Base-by-base conservation (phyloP, 1,140 invertebrate species). In the Calycopis cecrops region DNA sequence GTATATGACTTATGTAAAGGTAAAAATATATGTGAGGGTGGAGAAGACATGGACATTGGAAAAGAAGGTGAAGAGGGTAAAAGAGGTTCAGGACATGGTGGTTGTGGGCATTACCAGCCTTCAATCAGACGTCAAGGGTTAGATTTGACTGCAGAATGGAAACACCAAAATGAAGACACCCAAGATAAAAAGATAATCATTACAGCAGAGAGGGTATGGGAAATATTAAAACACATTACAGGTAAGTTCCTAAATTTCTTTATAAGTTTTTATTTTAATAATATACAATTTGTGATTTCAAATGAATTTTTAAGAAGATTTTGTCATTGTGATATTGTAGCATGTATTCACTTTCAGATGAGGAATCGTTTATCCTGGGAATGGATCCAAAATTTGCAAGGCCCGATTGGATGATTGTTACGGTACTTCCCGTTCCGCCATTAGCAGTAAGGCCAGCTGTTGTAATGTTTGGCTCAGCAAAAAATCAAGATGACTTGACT, bases 401-500 rank as follows among this genome's bases (percentile, higher is more conserved):
- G 49, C 99, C 99, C 10, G 98, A 99, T 90, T 99, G 98, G 98
- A 99, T 99, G 98, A 94, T 99, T 47, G 90, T 98, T 1, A 99
- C 98, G 7, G 97, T 99, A 4, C 85, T 99, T 51, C 98, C 99
- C 7, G 99, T 99, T 0, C 98, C 99, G 9, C 98, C 99, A 3
- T 80, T 99, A 6, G 92, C 95, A 1, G 94, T 96, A 0, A 90
- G 98, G 69, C 99, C 99, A 0, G 98, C 98, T 49, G 98, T 99
- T 4, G 97, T 99, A 11, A 99, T 99, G 96, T 98, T 98, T 87
- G 98, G 99, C 12, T 97, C 98, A 1, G 98, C 98, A 0, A 95
- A 97, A 79, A 99, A 99, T 92, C 93, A 99, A 88, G 99, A 99
- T 83, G 99, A 99, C 92, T 91, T 99, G 60, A 99, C 99, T 0